These are phyloP conservation scores for Diogma glabrata DNA, from an alignment of 2,888 invertebrate genomes.

Conservation along the genomic window DNA sequence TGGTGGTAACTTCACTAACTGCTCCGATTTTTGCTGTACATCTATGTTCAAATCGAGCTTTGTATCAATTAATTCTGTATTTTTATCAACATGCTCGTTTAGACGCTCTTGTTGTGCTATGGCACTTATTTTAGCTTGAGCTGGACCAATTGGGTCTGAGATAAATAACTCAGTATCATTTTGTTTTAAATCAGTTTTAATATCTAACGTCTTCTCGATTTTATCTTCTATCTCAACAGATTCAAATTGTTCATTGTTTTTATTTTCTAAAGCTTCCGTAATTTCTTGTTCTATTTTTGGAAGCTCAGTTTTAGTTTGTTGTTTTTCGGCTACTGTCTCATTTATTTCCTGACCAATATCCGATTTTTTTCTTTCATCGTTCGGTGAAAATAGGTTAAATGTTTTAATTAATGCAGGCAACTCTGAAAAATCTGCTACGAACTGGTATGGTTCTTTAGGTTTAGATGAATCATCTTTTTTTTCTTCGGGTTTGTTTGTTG, in stretches of 20 bases:
- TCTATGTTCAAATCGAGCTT: no score
- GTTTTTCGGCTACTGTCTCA: constrained; percentile 8
- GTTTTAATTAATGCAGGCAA: not conserved
- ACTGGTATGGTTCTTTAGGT: not conserved
- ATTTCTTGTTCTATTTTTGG: constrained; percentile 11
- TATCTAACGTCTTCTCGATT: constrained; percentile 18
- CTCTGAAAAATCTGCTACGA: not conserved
- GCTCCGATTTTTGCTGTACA: no score
- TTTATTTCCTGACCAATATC: constrained; percentile 1
- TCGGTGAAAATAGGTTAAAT: not conserved
- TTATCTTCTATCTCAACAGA: not conserved
- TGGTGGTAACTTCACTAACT: no score
- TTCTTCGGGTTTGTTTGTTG: not conserved
- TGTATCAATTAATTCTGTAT: no score
- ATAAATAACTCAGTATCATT: constrained; percentile 33
- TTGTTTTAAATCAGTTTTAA: constrained; percentile 21
- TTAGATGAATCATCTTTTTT: not conserved
- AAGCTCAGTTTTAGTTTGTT: not conserved
- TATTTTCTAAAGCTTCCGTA: not conserved
- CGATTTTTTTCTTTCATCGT: not conserved
- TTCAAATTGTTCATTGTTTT: not conserved
- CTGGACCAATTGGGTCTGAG: constrained; percentile 9
- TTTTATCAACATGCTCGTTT: no score
- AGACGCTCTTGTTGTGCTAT: constrained; percentile 15
- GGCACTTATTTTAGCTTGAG: constrained; percentile 14